Conservation (phyloP, 2,113 vertebrate species). For the Numenius arquata region DNA sequence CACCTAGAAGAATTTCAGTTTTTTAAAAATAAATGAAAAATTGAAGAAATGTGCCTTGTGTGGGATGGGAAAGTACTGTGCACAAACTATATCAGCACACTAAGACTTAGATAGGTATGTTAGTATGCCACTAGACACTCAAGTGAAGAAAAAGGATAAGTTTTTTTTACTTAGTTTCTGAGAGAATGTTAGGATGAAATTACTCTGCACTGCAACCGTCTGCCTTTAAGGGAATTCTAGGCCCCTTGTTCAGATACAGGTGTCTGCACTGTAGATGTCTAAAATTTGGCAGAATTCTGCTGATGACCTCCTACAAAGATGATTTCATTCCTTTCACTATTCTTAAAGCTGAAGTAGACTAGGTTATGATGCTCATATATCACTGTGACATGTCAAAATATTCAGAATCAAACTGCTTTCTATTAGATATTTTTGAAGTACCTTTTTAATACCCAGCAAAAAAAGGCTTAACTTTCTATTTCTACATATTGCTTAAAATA, state of each 20-base stretch:
- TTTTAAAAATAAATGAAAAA: background rate
- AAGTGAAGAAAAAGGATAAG: background rate
- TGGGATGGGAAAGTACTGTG: background rate
- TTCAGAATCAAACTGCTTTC: background rate
- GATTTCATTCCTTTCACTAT: background rate
- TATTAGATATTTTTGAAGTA: background rate
- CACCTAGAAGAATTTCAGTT: background rate
- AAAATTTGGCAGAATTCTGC: background rate
- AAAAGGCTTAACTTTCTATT: background rate
- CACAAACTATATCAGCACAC: background rate
- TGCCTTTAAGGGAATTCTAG: background rate
- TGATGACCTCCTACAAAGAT: background rate
- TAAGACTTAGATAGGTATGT: background rate
- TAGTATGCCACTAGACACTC: background rate
- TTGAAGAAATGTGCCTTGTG: background rate
- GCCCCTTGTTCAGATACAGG: background rate
- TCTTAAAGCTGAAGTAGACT: background rate
- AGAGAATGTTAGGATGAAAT: background rate
- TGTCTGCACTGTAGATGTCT: background rate
- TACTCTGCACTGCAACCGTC: background rate
- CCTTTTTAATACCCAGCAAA: background rate
- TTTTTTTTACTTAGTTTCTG: background rate
- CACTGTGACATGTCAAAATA: fast-evolving
- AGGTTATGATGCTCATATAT: background rate
- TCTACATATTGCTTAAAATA: background rate